These are phyloP conservation scores for Drosophila lacertosa DNA, from an alignment of 1,140 invertebrate genomes.

Conservation along the genomic window DNA sequence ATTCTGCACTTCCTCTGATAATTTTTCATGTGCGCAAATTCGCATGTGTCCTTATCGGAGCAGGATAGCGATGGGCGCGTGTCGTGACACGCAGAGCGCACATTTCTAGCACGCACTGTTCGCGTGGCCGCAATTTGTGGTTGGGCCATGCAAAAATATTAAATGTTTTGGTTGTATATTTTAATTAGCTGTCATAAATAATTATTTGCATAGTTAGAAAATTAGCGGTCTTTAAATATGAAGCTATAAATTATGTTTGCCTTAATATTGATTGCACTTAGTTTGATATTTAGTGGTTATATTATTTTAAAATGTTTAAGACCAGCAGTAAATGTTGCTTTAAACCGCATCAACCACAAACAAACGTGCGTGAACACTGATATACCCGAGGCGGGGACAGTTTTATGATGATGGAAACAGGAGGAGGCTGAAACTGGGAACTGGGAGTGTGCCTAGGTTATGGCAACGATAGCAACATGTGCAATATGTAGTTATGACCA, in stretches of 20 bases:
- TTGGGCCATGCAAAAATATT: conserved; percentile 5
- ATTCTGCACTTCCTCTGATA: conserved; percentile 53
- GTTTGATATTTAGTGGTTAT: too few species aligned
- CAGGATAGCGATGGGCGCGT: background rate
- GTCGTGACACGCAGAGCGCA: background rate
- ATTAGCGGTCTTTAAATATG: conserved; percentile 1
- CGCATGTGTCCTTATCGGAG: conserved; percentile 15
- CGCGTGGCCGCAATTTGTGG: background rate
- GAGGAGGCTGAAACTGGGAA: too few species aligned
- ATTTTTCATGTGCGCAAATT: conserved; percentile 5
- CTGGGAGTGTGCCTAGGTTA: background rate
- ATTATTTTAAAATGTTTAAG: too few species aligned
- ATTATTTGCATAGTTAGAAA: background rate
- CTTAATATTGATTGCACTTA: background rate
- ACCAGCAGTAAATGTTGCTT: conserved; percentile 2
- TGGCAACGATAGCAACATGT: conserved; percentile 42
- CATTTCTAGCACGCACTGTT: background rate
- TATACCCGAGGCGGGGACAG: conserved; percentile 6
- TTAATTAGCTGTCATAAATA: conserved; percentile 41
- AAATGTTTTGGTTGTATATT: conserved; percentile 25
- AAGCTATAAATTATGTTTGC: background rate
- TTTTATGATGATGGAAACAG: conserved; percentile 19
- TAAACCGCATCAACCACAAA: conserved; percentile 10
- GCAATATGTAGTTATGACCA: conserved; percentile 39
- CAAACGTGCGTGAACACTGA: conserved; percentile 16